Conservation (phyloP, 2,797 vertebrate genomes). For the Pipistrellus pipistrellus region DNA sequence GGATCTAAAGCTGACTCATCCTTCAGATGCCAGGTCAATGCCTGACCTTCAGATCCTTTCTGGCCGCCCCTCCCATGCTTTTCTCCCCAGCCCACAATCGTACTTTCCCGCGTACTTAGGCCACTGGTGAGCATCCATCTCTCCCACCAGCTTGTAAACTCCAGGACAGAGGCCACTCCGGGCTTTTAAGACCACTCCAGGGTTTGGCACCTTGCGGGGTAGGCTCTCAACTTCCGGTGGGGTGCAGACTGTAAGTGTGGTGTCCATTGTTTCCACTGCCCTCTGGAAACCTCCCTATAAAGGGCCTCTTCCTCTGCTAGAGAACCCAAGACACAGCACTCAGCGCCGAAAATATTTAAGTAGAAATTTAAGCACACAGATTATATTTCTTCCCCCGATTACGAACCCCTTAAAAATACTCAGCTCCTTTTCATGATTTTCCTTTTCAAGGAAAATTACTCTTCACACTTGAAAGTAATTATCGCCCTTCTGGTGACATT, state of each 20-base stretch:
- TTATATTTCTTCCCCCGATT: slow-evolving; percentile 48
- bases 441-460: slow-evolving; percentile 52
- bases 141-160: not conserved
- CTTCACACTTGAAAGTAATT: slow-evolving; percentile 19
- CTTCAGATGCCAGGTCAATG: not conserved
- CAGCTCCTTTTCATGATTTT: slow-evolving; percentile 44
- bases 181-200: not conserved
- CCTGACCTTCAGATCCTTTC: not conserved
- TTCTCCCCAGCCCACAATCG: not conserved
- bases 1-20: not conserved
- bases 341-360: slow-evolving; percentile 17
- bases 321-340: not conserved
- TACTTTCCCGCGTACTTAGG: not conserved
- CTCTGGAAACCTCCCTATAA: not conserved
- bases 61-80: not conserved
- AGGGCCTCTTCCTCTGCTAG: not conserved
- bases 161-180: not conserved
- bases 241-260: not conserved
- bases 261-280: not conserved
- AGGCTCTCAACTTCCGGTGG: not conserved
- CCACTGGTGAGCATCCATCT: not conserved
- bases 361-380: slow-evolving; percentile 6
- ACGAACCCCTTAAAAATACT: slow-evolving; percentile 52
- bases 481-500: not conserved
- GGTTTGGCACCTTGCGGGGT: not conserved